phyloP scores from a whole-genome alignment of 2,888 invertebrate genomes.

The Mayetiola destructor region DNA sequence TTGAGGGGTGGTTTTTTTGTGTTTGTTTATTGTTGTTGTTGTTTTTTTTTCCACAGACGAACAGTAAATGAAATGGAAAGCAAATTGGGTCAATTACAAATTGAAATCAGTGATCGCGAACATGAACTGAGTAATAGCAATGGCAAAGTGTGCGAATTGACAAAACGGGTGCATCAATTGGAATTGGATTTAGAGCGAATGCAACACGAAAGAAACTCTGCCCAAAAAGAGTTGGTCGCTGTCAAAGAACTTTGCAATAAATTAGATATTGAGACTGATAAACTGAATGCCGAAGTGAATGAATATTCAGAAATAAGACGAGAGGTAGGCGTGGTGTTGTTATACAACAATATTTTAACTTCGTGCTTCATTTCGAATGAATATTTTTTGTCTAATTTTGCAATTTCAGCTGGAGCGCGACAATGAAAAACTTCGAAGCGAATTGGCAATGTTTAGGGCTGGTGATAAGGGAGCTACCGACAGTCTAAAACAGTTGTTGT shows the following conservation, averaged over 20 bases:
- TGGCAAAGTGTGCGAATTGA: conserved; percentile 39
- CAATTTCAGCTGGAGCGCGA: conserved; percentile 40
- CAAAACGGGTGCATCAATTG: conserved; percentile 43
- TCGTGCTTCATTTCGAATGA: conserved; percentile 6
- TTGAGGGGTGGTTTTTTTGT: not conserved
- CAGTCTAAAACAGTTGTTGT: conserved; percentile 42
- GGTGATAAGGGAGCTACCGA: conserved; percentile 38
- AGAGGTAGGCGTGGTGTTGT: conserved; percentile 22
- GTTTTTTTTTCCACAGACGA: conserved; percentile 25
- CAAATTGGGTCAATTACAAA: conserved; percentile 48
- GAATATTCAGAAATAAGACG: conserved; percentile 36
- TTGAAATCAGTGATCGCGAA: conserved; percentile 43
- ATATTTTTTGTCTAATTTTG: not conserved
- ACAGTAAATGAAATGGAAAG: conserved; percentile 40
- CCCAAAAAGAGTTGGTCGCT: conserved; percentile 46
- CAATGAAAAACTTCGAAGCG: conserved; percentile 36
- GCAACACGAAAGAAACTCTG: conserved; percentile 40
- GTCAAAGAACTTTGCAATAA: conserved; percentile 45
- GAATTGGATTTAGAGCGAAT: conserved; percentile 50
- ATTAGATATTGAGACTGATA: conserved; percentile 53
- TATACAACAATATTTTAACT: conserved; percentile 4
- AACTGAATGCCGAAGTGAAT: conserved; percentile 40
- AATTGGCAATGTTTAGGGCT: conserved; percentile 25
- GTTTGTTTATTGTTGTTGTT: not conserved
- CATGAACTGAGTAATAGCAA: conserved; percentile 41